Percentiles rank a stretch among this genome's conserved stretches.
phyloP scores from a whole-genome alignment of 2,888 invertebrate genomes.

The Myathropa florea region DNA sequence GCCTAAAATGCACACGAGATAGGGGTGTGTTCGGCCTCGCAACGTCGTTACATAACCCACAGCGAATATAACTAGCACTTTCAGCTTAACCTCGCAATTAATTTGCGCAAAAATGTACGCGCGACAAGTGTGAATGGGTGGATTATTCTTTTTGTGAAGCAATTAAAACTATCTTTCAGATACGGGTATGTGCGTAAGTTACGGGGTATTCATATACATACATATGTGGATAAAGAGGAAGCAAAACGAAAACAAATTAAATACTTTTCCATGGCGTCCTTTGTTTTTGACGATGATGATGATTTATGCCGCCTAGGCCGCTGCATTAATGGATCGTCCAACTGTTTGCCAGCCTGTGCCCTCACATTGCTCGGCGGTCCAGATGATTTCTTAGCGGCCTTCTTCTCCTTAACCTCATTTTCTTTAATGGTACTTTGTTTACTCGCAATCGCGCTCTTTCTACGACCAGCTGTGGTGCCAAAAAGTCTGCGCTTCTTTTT shows the following conservation, averaged over 20 bases:
- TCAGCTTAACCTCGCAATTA: background rate
- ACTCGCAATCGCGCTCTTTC: slow-evolving; percentile 42
- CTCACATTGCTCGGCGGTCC: slow-evolving; percentile 77
- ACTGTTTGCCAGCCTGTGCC: slow-evolving; percentile 64
- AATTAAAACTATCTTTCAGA: slow-evolving; percentile 33
- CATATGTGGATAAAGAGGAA: background rate
- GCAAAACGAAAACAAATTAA: background rate
- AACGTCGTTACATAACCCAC: slow-evolving; percentile 17
- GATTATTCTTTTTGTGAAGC: background rate
- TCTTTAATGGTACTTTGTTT: slow-evolving; percentile 63
- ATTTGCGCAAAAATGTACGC: slow-evolving; percentile 17
- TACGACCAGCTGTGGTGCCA: slow-evolving; percentile 55
- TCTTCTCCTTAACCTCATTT: slow-evolving; percentile 72
- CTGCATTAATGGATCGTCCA: slow-evolving; percentile 80
- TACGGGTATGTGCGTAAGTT: background rate
- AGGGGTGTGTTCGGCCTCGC: background rate
- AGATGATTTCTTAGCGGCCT: slow-evolving; percentile 77
- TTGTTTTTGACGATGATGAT: slow-evolving; percentile 62
- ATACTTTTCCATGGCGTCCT: slow-evolving; percentile 72
- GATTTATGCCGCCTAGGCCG: slow-evolving; percentile 76
- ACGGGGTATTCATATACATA: background rate
- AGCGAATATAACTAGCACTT: background rate
- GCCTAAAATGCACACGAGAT: slow-evolving; percentile 25
- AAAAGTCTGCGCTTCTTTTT: slow-evolving; percentile 68
- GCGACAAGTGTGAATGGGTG: background rate